A percentile compares a stretch with the other conserved stretches of the same genome.
Evolutionary conservation across 2,888 invertebrate species (phyloP).

Genomic region (Drosophila kanekoi): DNA sequence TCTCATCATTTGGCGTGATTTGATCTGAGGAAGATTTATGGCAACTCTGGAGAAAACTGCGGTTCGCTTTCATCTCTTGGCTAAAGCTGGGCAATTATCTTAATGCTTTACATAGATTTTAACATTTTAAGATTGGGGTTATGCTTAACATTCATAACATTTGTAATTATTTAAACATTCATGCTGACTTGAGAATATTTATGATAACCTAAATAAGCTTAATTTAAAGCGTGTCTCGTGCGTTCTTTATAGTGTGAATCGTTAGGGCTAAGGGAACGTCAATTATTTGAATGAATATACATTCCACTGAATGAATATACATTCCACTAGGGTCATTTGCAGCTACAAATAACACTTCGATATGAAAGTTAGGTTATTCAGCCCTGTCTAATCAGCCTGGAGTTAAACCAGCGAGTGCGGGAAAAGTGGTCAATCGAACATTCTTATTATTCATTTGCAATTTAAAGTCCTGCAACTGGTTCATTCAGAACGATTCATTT

Average conservation of each 20-base stretch:
- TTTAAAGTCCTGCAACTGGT: too few relatives aligned
- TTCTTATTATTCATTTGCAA: background rate
- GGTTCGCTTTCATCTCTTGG: conserved; percentile 17
- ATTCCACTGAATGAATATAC: too few relatives aligned
- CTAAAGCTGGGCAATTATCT: background rate
- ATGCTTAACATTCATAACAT: background rate
- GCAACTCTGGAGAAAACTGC: conserved; percentile 5
- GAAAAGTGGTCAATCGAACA: background rate
- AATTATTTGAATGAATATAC: too few relatives aligned
- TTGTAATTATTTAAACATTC: background rate
- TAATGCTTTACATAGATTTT: conserved; percentile 4
- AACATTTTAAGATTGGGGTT: conserved; percentile 10
- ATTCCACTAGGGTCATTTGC: too few relatives aligned
- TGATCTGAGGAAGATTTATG: conserved; percentile 20
- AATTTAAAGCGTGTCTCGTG: background rate
- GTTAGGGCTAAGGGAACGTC: too few relatives aligned
- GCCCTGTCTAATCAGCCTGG: too few relatives aligned
- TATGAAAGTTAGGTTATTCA: too few relatives aligned
- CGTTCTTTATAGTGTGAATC: background rate
- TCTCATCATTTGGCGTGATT: conserved; percentile 14
- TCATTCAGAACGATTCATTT: too few relatives aligned
- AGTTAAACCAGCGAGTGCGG: too few relatives aligned
- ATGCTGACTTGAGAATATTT: background rate
- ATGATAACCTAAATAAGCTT: background rate
- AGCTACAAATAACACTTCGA: too few relatives aligned